These are phyloP conservation scores for Periophthalmodon schlosseri DNA, from an alignment of 2,113 vertebrate genomes.

Conservation along the genomic window DNA sequence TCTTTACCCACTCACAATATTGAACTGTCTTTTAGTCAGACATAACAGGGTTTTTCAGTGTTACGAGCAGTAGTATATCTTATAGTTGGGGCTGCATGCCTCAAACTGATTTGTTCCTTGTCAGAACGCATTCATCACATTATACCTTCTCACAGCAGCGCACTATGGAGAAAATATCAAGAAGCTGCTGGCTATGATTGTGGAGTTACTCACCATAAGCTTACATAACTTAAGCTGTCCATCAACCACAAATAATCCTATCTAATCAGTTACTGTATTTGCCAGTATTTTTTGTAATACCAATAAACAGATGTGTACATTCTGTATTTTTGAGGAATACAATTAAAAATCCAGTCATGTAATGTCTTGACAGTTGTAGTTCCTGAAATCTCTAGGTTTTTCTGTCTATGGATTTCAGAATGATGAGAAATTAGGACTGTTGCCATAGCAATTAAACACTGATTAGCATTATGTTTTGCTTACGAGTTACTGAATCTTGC, in stretches of 20 bases:
- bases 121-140: conserved; percentile 56
- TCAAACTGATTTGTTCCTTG: conserved; percentile 44
- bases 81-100: neutral
- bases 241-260: neutral
- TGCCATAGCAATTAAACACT: neutral
- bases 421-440: neutral
- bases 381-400: no score
- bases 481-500: conserved; percentile 13
- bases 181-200: conserved; percentile 31
- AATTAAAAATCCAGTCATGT: no score
- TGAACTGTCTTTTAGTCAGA: neutral
- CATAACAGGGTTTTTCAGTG: no score
- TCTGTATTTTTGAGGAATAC: no score
- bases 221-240: conserved; percentile 46
- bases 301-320: no score
- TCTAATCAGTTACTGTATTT: neutral
- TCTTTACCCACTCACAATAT: neutral
- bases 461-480: neutral
- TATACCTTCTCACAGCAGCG: conserved; percentile 36
- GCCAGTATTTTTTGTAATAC: no score
- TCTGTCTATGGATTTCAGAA: no score
- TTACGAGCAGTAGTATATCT: neutral
- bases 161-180: conserved; percentile 50
- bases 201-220: conserved; percentile 38
- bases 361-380: no score